Base-by-base conservation (phyloP, 1,140 invertebrate species). In the Caerostris darwini region DNA sequence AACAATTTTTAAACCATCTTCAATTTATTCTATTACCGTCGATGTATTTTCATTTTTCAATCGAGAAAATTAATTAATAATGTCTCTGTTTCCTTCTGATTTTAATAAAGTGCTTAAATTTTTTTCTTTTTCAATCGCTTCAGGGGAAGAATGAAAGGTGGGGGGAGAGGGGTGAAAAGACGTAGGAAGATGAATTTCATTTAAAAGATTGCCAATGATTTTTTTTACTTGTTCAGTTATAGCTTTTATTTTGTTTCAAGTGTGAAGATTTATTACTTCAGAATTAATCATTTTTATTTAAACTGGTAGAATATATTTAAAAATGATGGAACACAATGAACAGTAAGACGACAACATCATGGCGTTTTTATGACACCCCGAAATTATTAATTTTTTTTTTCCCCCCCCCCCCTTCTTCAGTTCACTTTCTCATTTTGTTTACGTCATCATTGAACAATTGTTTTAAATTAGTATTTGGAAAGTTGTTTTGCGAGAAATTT, bases 101-200 rank as follows among this genome's bases (percentile, higher is more conserved):
- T 83, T 83, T 83, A 83, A 56, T 83, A 83, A 83, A 83, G 54
- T 83, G 82, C 56, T 83, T 83, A 57, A 57, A 83, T 57, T 34
- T 34, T 83, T 58, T n/a, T 57, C n/a, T 14, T 57, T 57, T 57
- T 83, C 57, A 83, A 83, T 57, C 14, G 57, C 82, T 83, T 56
- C 6, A 10, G 34, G 3, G 8, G 7, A 34, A 34, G 2, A 34
- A 34, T 34, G 2, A 34, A 34, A 34, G 34, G 19, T 7, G 3
- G 34, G 7, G 19, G 34, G 6, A 3, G 7, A 10, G 34, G 8
- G 8, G 8, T 10, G 34, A 8, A 34, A 34, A 12, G 19, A 71
- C 19, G 3, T 10, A 3, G n/a, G 69, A 71, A 50, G 71, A 77
- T 77, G 71, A 77, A 77, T 77, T 53, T 77, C 71, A 53, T 77